Evolutionary conservation across 2,888 invertebrate species (phyloP), one percentile per base, ranked within the genome.

Genomic region (Cheilosia pagana): DNA sequence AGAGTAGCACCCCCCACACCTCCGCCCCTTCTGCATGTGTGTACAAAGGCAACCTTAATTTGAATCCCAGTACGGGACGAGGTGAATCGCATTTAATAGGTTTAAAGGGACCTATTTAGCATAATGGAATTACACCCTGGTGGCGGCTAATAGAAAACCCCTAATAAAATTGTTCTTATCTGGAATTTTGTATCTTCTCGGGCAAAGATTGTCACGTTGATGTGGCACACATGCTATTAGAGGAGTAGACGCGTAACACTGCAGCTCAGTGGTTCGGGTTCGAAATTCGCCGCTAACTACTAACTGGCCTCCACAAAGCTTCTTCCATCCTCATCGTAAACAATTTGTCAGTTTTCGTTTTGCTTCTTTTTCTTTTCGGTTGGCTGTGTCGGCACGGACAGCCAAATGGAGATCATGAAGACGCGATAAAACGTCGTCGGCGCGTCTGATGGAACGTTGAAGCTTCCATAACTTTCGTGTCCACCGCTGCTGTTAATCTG

Each of bases 81-180:
- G 71, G 85, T 85, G 85, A 85, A 81, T 81, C 70, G 71, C 76
- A 85, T 79, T 85, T 85, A 85, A 81, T 85, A 85, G 79, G 85
- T 85, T 85, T 85, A 85, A 85, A 81, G 85, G 85, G 85, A 85
- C 85, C 85, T 81, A 81, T 81, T 85, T 85, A 85, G 85, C 85
- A 85, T 85, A 85, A 85, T 85, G 85, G 81, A 81, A 85, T 85
- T 76, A 81, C 50, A 71, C 85, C 75, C 85, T 70, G 81, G 85
- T 81, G 81, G 48, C 81, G 81, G 85, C 85, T 85, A 85, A 85
- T 85, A 85, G 85, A 85, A 85, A 85, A 85, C 85, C 85, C 85
- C 75, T 76, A 76, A 85, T 85, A 83, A 83, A 83, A 85, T 70
- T 57, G 35, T 62, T 79, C 70, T 67, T 85, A 85, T 85, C 85